phyloP scores from a whole-genome alignment of 2,797 vertebrate species.

The Spea hammondii region DNA sequence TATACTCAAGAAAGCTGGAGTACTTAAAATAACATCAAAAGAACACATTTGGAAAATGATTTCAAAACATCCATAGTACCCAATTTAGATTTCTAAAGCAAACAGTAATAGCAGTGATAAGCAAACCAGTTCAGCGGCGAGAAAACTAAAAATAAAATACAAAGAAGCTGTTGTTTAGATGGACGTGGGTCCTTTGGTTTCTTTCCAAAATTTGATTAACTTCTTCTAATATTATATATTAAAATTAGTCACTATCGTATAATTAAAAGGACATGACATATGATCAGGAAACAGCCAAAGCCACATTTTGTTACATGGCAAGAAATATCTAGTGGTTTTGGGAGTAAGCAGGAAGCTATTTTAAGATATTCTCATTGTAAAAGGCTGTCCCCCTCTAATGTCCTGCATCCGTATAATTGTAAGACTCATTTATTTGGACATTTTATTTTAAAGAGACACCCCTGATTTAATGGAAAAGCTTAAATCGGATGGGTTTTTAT shows the following conservation, averaged over 20 bases:
- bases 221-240: not conserved
- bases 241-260: not conserved
- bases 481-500: too few relatives aligned
- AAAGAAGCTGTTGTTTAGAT: slow-evolving; percentile 24
- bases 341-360: too few relatives aligned
- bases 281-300: not conserved
- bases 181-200: not conserved
- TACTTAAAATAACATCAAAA: slow-evolving; percentile 31
- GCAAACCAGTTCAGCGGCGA: slow-evolving; percentile 10
- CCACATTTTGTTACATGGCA: too few relatives aligned
- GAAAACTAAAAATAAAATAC: slow-evolving; percentile 28
- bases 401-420: too few relatives aligned
- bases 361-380: too few relatives aligned
- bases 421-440: too few relatives aligned
- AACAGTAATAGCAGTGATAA: slow-evolving; percentile 9
- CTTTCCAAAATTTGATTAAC: slow-evolving; percentile 1
- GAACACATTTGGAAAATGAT: not conserved
- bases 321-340: too few relatives aligned
- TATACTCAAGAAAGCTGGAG: not conserved
- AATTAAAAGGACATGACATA: not conserved
- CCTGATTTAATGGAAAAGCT: too few relatives aligned
- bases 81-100: slow-evolving; percentile 16
- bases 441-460: too few relatives aligned
- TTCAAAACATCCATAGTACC: slow-evolving; percentile 3
- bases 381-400: too few relatives aligned